Evolutionary conservation across 2,113 vertebrate genomes (phyloP).

Genomic region (Callithrix jacchus): DNA sequence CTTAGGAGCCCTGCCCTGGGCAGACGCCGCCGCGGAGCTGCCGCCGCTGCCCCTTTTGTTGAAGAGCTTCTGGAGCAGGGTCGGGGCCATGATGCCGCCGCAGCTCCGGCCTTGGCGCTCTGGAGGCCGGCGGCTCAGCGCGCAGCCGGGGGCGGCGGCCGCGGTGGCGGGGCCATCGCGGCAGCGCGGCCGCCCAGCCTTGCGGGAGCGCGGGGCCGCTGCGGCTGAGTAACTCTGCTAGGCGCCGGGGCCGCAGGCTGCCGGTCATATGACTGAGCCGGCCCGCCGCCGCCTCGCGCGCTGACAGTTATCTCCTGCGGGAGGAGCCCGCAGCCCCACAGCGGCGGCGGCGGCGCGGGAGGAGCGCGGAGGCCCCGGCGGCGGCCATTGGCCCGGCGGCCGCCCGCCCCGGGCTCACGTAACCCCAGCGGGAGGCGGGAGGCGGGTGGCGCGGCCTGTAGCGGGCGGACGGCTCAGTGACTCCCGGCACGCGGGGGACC

Average conservation of each 20-base stretch:
- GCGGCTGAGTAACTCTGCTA: background rate
- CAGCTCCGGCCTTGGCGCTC: constrained; percentile 41
- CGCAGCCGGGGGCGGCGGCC: constrained; percentile 23
- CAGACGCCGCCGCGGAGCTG: constrained; percentile 34
- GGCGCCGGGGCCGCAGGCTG: background rate
- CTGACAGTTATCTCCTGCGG: constrained; percentile 59
- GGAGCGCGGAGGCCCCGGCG: constrained; percentile 6
- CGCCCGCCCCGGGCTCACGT: constrained; percentile 50
- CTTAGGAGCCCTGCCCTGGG: constrained; percentile 64
- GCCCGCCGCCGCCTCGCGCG: constrained; percentile 38
- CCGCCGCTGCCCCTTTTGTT: constrained; percentile 82
- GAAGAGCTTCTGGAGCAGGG: constrained; percentile 87
- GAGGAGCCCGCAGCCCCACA: constrained; percentile 44
- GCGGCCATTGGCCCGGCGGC: constrained; percentile 48
- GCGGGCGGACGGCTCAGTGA: background rate
- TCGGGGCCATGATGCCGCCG: constrained; percentile 83
- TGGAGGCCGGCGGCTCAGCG: constrained; percentile 59
- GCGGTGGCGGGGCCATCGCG: constrained; percentile 55
- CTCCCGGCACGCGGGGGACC: constrained; percentile 41
- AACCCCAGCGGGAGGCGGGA: constrained; percentile 24
- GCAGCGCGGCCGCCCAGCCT: constrained; percentile 51
- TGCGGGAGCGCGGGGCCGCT: constrained; percentile 9
- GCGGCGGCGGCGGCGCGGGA: constrained; percentile 6
- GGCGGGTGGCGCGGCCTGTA: constrained; percentile 6
- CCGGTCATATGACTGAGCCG: constrained; percentile 62